phyloP scores from a whole-genome alignment of 64 coral and sea anemone genomes.

The Stichodactyla mertensii region DNA sequence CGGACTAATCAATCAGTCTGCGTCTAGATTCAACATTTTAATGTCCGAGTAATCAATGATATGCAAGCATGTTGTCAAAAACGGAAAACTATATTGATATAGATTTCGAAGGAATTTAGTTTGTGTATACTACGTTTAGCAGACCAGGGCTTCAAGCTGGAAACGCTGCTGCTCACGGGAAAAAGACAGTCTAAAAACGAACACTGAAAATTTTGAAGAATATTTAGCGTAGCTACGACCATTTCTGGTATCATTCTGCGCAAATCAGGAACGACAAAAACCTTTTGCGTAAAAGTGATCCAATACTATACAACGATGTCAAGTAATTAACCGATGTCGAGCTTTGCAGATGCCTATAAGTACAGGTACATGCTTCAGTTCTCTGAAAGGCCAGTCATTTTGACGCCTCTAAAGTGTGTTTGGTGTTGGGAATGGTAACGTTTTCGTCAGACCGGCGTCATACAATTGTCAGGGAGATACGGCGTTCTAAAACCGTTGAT shows the following conservation, averaged over 20 bases:
- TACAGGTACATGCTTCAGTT: constrained; percentile 8
- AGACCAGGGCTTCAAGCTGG: background rate
- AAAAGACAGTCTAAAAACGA: background rate
- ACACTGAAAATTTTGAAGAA: background rate
- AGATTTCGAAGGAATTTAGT: background rate
- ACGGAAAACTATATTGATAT: constrained; percentile 8
- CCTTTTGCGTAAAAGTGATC: background rate
- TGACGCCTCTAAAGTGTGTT: constrained; percentile 22
- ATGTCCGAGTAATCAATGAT: constrained; percentile 8
- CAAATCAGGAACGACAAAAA: too few relatives aligned
- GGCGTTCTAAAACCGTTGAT: constrained; percentile 3
- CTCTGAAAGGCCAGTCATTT: constrained; percentile 5
- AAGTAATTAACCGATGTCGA: background rate
- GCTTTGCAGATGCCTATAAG: constrained; percentile 11
- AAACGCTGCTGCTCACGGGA: background rate
- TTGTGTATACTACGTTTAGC: background rate
- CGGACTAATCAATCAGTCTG: constrained; percentile 2
- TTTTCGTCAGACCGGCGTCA: constrained; percentile 14
- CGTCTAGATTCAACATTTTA: background rate
- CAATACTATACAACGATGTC: background rate
- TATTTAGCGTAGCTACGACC: background rate
- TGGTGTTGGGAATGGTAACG: constrained; percentile 11
- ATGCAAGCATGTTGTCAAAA: constrained; percentile 1
- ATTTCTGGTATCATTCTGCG: too few relatives aligned
- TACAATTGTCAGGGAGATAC: constrained; percentile 11